Evolutionary conservation across 2,888 invertebrate species (phyloP).

Genomic region (Rhabditoides inermis): DNA sequence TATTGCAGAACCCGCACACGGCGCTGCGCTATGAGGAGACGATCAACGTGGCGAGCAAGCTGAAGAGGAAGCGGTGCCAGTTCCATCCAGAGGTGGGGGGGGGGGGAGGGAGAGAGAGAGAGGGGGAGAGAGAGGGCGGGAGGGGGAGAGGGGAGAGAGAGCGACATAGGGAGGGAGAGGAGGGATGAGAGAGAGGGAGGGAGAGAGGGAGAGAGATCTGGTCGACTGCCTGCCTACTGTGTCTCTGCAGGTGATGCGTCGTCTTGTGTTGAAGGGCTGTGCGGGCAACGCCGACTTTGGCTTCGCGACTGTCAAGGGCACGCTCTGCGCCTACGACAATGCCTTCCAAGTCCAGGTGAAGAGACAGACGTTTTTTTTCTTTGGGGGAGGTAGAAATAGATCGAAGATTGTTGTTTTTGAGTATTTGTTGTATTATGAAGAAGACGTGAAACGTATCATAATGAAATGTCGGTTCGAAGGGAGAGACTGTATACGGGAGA

Average conservation of each 20-base stretch:
- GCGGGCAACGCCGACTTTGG: constrained; percentile 14
- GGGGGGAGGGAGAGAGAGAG: constrained; percentile 9
- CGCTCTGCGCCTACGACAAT: constrained; percentile 38
- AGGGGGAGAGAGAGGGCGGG: not conserved
- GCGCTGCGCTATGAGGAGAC: constrained; percentile 19
- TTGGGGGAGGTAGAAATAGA: not conserved
- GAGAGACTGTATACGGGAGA: no score
- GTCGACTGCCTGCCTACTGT: not conserved
- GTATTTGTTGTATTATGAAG: no score
- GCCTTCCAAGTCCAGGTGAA: constrained; percentile 22
- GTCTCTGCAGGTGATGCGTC: constrained; percentile 7
- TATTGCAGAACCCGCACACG: constrained; percentile 18
- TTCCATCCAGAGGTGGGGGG: constrained; percentile 8
- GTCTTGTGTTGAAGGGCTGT: constrained; percentile 15
- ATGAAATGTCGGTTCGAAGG: no score
- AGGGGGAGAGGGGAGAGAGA: not conserved
- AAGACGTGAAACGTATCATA: no score
- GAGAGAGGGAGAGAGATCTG: not conserved
- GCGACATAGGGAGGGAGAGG: not conserved
- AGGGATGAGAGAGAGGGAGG: not conserved
- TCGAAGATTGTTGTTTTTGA: not conserved
- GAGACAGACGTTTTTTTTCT: not conserved
- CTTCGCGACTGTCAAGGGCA: constrained; percentile 26
- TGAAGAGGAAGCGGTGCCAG: constrained; percentile 5
- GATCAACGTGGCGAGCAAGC: not conserved